phyloP scores from a whole-genome alignment of 2,888 invertebrate species.

The Pediacus dermestoides region DNA sequence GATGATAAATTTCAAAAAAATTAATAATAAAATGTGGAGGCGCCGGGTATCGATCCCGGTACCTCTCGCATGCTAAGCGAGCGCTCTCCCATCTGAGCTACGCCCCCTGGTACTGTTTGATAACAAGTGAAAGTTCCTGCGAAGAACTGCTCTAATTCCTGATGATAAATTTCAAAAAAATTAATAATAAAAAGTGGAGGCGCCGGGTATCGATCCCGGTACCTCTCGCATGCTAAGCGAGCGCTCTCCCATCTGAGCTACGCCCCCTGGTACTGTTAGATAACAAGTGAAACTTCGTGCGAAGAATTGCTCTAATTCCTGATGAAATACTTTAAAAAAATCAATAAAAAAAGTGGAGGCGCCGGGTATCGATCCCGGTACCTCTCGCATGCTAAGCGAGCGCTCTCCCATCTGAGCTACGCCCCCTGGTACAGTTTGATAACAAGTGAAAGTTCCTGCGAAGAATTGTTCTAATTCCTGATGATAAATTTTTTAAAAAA shows the following conservation, averaged over 20 bases:
- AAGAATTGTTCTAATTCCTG: too few relatives aligned
- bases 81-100: slow-evolving; percentile 46
- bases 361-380: slow-evolving; percentile 48
- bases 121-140: too few relatives aligned
- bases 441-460: too few relatives aligned
- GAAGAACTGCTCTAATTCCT: too few relatives aligned
- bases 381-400: slow-evolving; percentile 49
- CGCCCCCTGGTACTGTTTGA: slow-evolving; percentile 31
- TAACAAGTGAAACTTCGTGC: too few relatives aligned
- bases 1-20: slow-evolving; percentile 3
- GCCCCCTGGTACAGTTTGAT: slow-evolving; percentile 36
- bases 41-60: slow-evolving; percentile 48
- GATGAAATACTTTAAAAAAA: too few relatives aligned
- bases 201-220: slow-evolving; percentile 48
- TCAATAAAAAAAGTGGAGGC: slow-evolving; percentile 38
- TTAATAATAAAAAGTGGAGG: slow-evolving; percentile 42
- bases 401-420: slow-evolving; percentile 47
- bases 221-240: slow-evolving; percentile 49
- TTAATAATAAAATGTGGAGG: slow-evolving; percentile 39
- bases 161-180: too few relatives aligned
- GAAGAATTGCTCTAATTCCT: too few relatives aligned
- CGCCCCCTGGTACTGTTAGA: slow-evolving; percentile 36
- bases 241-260: slow-evolving; percentile 47
- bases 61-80: slow-evolving; percentile 48
- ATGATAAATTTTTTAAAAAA: too few relatives aligned